These are phyloP conservation scores for Leptocoma aspasia DNA, from an alignment of 2,113 vertebrate genomes.

Conservation along the genomic window DNA sequence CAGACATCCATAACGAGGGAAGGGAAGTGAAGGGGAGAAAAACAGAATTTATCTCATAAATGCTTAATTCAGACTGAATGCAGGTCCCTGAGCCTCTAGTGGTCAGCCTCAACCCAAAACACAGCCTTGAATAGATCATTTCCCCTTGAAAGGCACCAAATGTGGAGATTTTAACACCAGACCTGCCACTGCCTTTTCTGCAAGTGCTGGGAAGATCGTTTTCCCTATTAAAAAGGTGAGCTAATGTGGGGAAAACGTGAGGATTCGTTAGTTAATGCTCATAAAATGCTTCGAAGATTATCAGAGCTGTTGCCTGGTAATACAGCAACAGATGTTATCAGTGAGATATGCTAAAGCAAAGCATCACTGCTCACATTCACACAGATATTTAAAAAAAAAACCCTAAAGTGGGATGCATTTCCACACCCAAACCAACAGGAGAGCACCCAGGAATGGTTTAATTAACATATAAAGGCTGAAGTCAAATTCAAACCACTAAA, in stretches of 20 bases:
- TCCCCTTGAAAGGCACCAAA: not conserved
- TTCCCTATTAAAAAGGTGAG: not conserved
- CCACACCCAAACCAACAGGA: not conserved
- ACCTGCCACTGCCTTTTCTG: not conserved
- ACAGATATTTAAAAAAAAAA: not conserved
- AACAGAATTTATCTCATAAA: not conserved
- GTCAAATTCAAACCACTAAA: not conserved
- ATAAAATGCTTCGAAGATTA: not conserved
- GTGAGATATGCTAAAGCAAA: not conserved
- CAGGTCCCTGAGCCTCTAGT: not conserved
- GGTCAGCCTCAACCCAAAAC: not conserved
- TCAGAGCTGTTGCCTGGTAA: not conserved
- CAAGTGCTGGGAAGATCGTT: not conserved
- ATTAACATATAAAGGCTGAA: not conserved
- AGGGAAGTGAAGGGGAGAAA: rapidly evolving
- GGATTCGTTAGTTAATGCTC: slow-evolving; percentile 19
- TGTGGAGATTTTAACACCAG: not conserved
- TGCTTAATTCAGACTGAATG: not conserved
- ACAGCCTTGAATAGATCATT: not conserved
- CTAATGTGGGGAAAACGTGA: not conserved
- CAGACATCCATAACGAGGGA: not conserved
- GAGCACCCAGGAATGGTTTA: not conserved
- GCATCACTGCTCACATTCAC: not conserved
- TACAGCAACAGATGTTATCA: slow-evolving; percentile 26
- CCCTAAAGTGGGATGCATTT: not conserved